A percentile compares a stretch with the other conserved stretches of the same genome.
These are phyloP conservation scores for Synergus itoensis DNA, from an alignment of 2,888 invertebrate species.

Conservation along the genomic window DNA sequence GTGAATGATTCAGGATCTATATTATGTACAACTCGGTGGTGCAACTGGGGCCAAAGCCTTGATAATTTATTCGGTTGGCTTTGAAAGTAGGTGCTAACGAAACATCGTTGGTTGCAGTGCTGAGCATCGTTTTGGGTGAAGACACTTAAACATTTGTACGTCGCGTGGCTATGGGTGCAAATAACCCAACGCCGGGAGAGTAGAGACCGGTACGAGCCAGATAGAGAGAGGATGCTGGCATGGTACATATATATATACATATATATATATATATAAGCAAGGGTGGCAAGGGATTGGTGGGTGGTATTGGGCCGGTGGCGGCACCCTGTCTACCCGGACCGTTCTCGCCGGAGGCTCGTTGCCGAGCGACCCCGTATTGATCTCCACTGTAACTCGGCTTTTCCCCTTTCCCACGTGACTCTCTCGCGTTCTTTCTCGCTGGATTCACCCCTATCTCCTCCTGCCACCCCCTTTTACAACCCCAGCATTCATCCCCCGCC, in stretches of 20 bases:
- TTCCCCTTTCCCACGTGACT: slow-evolving; percentile 69
- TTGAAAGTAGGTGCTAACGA: slow-evolving; percentile 30
- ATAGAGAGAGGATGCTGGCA: slow-evolving; percentile 41
- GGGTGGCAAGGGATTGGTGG: slow-evolving; percentile 73
- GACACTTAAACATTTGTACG: slow-evolving; percentile 13
- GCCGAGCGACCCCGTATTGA: slow-evolving; percentile 79
- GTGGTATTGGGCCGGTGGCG: slow-evolving; percentile 80
- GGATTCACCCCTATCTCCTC: slow-evolving; percentile 52
- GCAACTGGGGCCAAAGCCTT: slow-evolving; percentile 8
- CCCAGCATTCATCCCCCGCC: slow-evolving; percentile 53
- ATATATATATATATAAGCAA: slow-evolving; percentile 23
- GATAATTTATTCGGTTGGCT: slow-evolving; percentile 32
- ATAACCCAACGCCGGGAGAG: slow-evolving; percentile 26
- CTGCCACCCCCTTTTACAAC: slow-evolving; percentile 60
- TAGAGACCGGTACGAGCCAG: neutral
- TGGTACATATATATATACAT: too few relatives aligned
- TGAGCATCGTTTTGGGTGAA: slow-evolving; percentile 25
- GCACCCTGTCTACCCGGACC: slow-evolving; percentile 82
- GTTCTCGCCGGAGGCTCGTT: slow-evolving; percentile 78
- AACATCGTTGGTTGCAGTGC: slow-evolving; percentile 21
- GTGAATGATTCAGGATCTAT: slow-evolving; percentile 8
- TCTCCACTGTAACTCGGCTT: slow-evolving; percentile 75
- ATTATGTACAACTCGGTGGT: neutral
- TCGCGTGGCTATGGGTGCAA: slow-evolving; percentile 31
- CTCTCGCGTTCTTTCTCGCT: slow-evolving; percentile 51